Conservation (phyloP, 2,113 vertebrate species). For the Pelusios castaneus region DNA sequence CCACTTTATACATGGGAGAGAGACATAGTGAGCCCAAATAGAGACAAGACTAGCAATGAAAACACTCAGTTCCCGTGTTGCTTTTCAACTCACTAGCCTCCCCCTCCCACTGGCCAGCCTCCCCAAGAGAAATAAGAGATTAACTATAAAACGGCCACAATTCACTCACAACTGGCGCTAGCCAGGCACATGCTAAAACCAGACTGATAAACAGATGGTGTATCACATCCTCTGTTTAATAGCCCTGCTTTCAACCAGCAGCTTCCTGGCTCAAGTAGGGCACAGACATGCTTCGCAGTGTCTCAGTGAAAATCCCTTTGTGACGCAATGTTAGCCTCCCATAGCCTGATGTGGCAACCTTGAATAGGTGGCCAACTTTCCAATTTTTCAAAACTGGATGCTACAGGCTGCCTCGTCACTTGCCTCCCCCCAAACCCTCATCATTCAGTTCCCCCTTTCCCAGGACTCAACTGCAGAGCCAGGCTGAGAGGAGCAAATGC, state of each 20-base stretch:
- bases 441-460: too few relatives aligned
- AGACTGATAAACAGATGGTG: neutral
- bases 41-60: neutral
- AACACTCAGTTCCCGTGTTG: neutral
- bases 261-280: fast-evolving
- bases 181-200: neutral
- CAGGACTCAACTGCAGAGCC: too few relatives aligned
- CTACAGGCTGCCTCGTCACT: neutral
- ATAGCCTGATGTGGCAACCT: neutral
- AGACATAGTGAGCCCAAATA: neutral
- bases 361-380: neutral
- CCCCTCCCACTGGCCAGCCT: too few relatives aligned
- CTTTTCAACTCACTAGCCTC: neutral
- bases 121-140: neutral
- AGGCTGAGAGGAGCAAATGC: too few relatives aligned
- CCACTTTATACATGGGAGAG: neutral
- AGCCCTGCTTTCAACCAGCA: neutral
- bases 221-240: neutral
- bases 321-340: neutral
- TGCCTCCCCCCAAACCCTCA: too few relatives aligned
- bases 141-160: neutral
- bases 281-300: fast-evolving
- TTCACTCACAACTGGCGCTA: neutral
- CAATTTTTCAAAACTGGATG: neutral
- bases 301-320: neutral